phyloP scores from a whole-genome alignment of 64 coral and sea anemone genomes.

The Pachyseris speciosa region DNA sequence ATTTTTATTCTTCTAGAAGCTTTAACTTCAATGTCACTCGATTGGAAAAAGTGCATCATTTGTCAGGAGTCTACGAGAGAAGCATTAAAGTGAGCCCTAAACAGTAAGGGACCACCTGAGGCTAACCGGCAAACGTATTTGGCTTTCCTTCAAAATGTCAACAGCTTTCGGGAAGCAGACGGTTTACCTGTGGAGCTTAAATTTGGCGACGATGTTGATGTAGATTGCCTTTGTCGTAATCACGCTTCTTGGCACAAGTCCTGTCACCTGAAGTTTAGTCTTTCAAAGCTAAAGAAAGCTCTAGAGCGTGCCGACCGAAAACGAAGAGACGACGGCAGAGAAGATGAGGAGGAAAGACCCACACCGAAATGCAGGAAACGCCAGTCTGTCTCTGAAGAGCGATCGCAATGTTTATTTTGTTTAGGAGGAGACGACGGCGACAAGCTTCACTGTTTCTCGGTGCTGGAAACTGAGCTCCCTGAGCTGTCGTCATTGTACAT shows the following conservation, averaged over 20 bases:
- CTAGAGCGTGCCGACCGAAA: constrained; percentile 9
- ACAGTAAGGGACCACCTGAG: constrained; percentile 39
- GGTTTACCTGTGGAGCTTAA: constrained; percentile 5
- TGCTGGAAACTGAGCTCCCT: constrained; percentile 21
- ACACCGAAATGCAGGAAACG: constrained; percentile 38
- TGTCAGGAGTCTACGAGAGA: constrained; percentile 58
- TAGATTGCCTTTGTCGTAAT: constrained; percentile 15
- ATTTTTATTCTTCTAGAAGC: neutral
- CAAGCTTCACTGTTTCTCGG: constrained; percentile 34
- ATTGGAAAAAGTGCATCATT: constrained; percentile 69
- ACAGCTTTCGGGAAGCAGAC: constrained; percentile 30
- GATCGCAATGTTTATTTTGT: constrained; percentile 37
- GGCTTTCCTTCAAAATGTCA: constrained; percentile 56
- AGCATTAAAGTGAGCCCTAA: constrained; percentile 60
- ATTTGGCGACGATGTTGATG: constrained; percentile 51
- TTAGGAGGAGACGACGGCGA: neutral
- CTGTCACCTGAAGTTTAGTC: constrained; percentile 47
- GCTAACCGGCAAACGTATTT: constrained; percentile 18
- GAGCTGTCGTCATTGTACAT: no score
- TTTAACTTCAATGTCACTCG: neutral
- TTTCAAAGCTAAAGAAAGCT: constrained; percentile 64
- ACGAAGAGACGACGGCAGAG: neutral
- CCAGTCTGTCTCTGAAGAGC: neutral
- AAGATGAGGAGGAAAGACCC: neutral
- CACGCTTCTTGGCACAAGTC: constrained; percentile 65